phyloP scores from a whole-genome alignment of 2,113 vertebrate genomes.

The Antechinus flavipes region DNA sequence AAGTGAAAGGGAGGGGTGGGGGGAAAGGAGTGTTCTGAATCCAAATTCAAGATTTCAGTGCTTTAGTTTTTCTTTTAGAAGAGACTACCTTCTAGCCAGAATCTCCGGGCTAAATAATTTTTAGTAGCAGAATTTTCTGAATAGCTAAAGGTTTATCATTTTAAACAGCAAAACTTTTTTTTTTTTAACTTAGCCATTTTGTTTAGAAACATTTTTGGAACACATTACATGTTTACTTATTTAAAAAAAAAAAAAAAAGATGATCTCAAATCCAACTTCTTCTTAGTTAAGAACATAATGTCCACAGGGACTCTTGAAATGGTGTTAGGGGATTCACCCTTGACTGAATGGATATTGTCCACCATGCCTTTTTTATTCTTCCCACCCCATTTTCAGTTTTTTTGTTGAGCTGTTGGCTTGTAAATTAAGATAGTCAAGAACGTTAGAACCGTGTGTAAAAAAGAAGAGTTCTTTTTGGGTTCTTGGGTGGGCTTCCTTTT shows the following conservation, averaged over 20 bases:
- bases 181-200: background rate
- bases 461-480: constrained; percentile 33
- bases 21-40: background rate
- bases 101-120: background rate
- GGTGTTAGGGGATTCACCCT: background rate
- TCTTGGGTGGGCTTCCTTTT: background rate
- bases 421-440: constrained; percentile 58
- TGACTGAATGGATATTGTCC: background rate
- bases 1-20: no score
- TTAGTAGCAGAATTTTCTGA: background rate
- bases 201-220: background rate
- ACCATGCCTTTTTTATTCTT: background rate
- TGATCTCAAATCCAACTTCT: background rate
- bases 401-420: constrained; percentile 42
- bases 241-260: background rate
- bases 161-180: background rate
- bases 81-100: background rate
- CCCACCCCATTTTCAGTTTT: background rate
- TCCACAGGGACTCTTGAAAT: background rate
- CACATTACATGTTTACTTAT: background rate
- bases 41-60: background rate
- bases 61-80: background rate
- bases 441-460: constrained; percentile 43
- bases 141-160: background rate
- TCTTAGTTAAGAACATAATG: background rate